Evolutionary conservation across 2,888 invertebrate species (phyloP), one percentile per base, ranked within the genome.

Genomic region (Trissolcus japonicus): DNA sequence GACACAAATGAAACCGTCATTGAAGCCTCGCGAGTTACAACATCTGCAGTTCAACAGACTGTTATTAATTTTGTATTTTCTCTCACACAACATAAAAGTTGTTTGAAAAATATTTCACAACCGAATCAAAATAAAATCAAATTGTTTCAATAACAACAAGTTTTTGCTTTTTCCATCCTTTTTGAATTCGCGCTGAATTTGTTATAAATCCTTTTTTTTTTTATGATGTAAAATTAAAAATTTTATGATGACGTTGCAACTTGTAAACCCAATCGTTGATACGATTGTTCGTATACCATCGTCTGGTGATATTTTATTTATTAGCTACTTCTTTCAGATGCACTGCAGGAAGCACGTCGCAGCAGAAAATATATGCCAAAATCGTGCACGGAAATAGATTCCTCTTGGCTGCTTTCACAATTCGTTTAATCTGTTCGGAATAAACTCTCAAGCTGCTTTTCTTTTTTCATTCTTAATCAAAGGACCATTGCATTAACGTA

Each of bases 381-480:
- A 77, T 59, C 68, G 72, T 55, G 77, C 72, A 68, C 77, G 77
- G 77, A 77, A 77, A 77, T 77, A 77, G 77, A 77, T 68, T 73
- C 63, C 77, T 77, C 72, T 77, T 77, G 73, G 77, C 73, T 59
- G 72, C 72, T 68, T 77, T 73, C 73, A 68, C 73, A 73, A 61
- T 73, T 72, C 63, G 60, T 51, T 68, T 65, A 73, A 73, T 72
- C 77, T 65, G 66, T 61, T 72, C 55, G 9, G 60, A 46, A 72
- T 50, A 51, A 43, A 46, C 46, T 46, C 16, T 46, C 1, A 46
- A 46, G 2, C 35, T 35, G 25, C 9, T 6, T 19, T 19, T 19
- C 2, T 19, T 19, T 19, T 19, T 35, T 35, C 6, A 9, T 35
- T 35, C 35, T 35, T 35, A 35, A 35, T 35, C 35, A 35, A 35